Conservation (phyloP, 2,113 vertebrate genomes). For the Thamnophis sirtalis region DNA sequence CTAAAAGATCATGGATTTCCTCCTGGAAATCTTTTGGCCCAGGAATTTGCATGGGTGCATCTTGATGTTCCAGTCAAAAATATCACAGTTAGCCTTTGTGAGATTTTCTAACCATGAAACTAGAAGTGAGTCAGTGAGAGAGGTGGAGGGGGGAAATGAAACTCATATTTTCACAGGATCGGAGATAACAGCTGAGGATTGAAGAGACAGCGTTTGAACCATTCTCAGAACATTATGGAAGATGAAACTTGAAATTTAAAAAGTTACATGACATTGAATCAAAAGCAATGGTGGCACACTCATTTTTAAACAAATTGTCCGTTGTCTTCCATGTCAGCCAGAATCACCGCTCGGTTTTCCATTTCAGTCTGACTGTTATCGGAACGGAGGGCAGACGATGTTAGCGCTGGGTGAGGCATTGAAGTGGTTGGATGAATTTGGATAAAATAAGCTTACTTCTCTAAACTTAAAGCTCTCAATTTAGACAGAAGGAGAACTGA, state of each 20-base stretch:
- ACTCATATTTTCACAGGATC: constrained; percentile 23
- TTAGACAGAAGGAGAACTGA: constrained; percentile 27
- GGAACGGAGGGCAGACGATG: constrained; percentile 17
- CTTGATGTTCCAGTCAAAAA: constrained; percentile 24
- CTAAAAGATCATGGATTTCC: not conserved
- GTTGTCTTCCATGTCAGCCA: constrained; percentile 17
- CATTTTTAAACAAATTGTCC: constrained; percentile 22
- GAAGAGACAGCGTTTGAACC: not conserved
- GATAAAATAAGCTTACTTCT: not conserved
- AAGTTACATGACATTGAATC: not conserved
- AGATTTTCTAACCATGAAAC: not conserved
- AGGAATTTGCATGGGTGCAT: constrained; percentile 35
- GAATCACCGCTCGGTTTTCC: constrained; percentile 26
- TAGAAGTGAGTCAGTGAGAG: not conserved
- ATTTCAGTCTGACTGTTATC: constrained; percentile 22
- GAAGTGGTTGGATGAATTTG: constrained; percentile 37
- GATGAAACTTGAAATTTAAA: constrained; percentile 31
- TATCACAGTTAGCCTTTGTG: constrained; percentile 16
- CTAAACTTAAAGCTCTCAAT: constrained; percentile 26
- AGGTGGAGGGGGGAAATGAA: not conserved
- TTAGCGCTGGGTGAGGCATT: not conserved
- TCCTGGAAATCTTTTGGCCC: not conserved
- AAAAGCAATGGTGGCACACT: constrained; percentile 9
- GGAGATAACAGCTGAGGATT: constrained; percentile 28
- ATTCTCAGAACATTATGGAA: constrained; percentile 6